Conservation (phyloP, 2,888 invertebrate species). For the Phengaris alcon region DNA sequence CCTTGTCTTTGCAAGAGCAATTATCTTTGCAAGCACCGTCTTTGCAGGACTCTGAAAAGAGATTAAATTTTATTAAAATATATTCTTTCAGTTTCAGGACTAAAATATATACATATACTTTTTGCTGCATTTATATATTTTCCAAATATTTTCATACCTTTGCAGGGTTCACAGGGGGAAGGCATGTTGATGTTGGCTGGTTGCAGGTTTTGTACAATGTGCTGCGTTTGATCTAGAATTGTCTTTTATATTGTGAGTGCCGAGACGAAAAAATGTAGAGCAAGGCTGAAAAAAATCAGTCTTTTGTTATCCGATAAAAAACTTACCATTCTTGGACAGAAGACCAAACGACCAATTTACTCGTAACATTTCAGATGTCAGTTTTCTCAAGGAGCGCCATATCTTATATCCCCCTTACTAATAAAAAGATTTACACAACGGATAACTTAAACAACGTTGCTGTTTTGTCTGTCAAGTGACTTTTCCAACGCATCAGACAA, state of each 20-base stretch:
- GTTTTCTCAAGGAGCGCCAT: too few relatives aligned
- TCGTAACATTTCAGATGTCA: too few relatives aligned
- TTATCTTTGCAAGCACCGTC: slow-evolving; percentile 59
- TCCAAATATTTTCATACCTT: slow-evolving; percentile 61
- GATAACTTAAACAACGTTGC: too few relatives aligned
- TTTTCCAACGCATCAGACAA: too few relatives aligned
- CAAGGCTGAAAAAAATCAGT: slow-evolving; percentile 55
- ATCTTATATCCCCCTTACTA: too few relatives aligned
- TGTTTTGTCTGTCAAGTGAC: too few relatives aligned
- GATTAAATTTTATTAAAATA: not conserved
- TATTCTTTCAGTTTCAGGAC: too few relatives aligned
- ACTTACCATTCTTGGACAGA: not conserved
- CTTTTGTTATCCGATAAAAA: slow-evolving; percentile 11
- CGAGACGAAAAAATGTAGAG: slow-evolving; percentile 60
- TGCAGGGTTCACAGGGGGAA: slow-evolving; percentile 79
- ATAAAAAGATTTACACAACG: too few relatives aligned
- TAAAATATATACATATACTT: not conserved
- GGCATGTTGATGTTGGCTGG: slow-evolving; percentile 63
- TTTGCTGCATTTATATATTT: not conserved
- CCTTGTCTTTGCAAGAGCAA: slow-evolving; percentile 65
- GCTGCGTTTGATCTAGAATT: slow-evolving; percentile 32
- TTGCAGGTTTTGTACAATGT: slow-evolving; percentile 47
- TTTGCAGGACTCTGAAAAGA: slow-evolving; percentile 58
- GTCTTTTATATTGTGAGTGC: slow-evolving; percentile 55
- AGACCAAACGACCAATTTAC: not conserved